A percentile compares a stretch with the other conserved stretches of the same genome.
These are phyloP conservation scores for Meiosimyza decipiens DNA, from an alignment of 2,888 invertebrate species.

Conservation along the genomic window DNA sequence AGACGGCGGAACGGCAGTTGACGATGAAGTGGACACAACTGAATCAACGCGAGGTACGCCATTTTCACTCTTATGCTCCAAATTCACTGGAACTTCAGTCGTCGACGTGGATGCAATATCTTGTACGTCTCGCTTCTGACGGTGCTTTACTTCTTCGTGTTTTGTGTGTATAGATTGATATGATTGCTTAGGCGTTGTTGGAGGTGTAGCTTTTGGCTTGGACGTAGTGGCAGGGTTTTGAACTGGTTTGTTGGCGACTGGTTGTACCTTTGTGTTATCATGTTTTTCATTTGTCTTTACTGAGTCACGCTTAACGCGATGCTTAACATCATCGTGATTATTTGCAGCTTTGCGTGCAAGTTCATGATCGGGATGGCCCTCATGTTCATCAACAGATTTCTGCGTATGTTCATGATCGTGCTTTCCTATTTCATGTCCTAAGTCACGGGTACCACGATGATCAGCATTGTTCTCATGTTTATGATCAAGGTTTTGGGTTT, in stretches of 20 bases:
- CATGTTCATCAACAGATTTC: no score
- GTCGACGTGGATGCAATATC: background rate
- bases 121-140: conserved; percentile 47
- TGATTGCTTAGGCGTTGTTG: conserved; percentile 17
- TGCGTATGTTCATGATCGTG: no score
- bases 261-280: background rate
- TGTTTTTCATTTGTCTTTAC: background rate
- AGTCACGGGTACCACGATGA: no score
- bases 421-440: no score
- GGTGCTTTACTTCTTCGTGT: conserved; percentile 31
- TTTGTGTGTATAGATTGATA: conserved; percentile 25
- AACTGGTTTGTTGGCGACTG: no score
- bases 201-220: background rate
- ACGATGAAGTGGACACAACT: conserved; percentile 31
- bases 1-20: background rate
- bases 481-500: background rate
- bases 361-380: background rate
- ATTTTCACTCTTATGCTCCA: background rate
- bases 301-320: background rate
- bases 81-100: background rate
- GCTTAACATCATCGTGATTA: background rate
- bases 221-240: no score
- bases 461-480: no score
- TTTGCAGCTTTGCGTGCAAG: conserved; percentile 4
- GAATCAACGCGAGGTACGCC: background rate